Evolutionary conservation across 2,113 vertebrate species (phyloP), one percentile per base, ranked within the genome.

Genomic region (Gymnogyps californianus): DNA sequence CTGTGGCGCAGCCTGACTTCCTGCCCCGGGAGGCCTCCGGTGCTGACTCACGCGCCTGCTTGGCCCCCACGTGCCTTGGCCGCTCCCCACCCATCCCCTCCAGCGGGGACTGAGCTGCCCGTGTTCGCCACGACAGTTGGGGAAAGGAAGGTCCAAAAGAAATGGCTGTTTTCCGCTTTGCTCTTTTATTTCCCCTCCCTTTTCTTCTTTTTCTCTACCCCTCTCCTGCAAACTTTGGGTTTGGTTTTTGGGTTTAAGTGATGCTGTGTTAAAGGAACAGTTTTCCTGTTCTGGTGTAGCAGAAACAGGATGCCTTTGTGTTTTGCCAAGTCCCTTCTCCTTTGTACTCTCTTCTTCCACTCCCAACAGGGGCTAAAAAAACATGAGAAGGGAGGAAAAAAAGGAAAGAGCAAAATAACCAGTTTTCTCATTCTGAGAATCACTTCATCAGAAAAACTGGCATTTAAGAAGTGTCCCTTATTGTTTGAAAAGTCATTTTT

Each of bases 101-200:
- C 55, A 21, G 21, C 5, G 2, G 22, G 40, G 25, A 51, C 66
- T 0, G 0, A 34, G 42, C 21, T n/a, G 36, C 70, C 36, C 1
- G 0, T 6, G 10, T 10, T 34, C 1, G 0, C 49, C 51, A 10
- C 2, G 0, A 6, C 34, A 36, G 38, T 0, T 19, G 49, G 44
- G 38, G 64, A 58, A 21, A 51, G 46, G 44, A n/a, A 69, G 36
- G 47, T 20, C 36, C 69, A 13, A 36, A 29, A 47, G 42, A 67
- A 89, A 54, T 0, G 14, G 6, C 57, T 40, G 12, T 3, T 44
- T 86, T 12, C 36, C 58, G 22, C 70, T 79, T 66, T 20, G 16
- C 16, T 32, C 62, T n/a, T 36, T 4, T 4, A 26, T 38, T 51
- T 69, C 7, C 4, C 13, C 8, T 42, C 11, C 10, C 1, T 42